Evolutionary conservation across 35 echinoderm and acorn worm genomes (phyloP).

Genomic region (Lytechinus pictus): DNA sequence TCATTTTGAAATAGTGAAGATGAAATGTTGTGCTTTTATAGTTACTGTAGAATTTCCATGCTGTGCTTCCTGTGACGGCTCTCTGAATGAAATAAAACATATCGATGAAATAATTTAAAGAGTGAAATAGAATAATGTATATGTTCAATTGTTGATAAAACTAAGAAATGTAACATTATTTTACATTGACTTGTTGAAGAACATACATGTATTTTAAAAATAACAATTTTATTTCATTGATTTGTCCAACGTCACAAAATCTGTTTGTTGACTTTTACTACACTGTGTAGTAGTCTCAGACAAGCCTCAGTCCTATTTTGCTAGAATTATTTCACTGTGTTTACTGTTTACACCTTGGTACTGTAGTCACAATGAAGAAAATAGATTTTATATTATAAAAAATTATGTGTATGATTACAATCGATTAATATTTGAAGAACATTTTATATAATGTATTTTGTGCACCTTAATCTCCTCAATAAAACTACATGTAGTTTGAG

Average conservation of each 20-base stretch:
- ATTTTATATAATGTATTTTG: not conserved
- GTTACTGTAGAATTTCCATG: not conserved
- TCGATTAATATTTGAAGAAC: not conserved
- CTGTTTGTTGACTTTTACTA: too few species aligned
- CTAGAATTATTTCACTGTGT: too few species aligned
- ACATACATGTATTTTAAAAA: too few species aligned
- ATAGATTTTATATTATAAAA: not conserved
- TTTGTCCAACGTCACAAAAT: too few species aligned
- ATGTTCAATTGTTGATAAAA: not conserved
- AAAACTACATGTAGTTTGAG: not conserved
- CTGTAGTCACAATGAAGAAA: not conserved
- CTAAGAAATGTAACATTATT: not conserved
- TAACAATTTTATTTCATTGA: too few species aligned
- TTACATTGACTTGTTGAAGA: not conserved
- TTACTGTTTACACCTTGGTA: not conserved
- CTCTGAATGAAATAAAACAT: not conserved
- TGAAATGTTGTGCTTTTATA: not conserved
- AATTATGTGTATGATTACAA: not conserved
- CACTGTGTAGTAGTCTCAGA: too few species aligned
- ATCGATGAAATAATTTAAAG: not conserved
- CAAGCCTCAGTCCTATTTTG: too few species aligned
- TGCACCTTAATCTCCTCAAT: conserved; percentile 10
- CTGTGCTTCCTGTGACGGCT: not conserved
- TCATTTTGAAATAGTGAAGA: too few species aligned
- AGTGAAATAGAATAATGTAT: too few species aligned